Conservation (phyloP, 2,113 vertebrate species). For the Merops nubicus region DNA sequence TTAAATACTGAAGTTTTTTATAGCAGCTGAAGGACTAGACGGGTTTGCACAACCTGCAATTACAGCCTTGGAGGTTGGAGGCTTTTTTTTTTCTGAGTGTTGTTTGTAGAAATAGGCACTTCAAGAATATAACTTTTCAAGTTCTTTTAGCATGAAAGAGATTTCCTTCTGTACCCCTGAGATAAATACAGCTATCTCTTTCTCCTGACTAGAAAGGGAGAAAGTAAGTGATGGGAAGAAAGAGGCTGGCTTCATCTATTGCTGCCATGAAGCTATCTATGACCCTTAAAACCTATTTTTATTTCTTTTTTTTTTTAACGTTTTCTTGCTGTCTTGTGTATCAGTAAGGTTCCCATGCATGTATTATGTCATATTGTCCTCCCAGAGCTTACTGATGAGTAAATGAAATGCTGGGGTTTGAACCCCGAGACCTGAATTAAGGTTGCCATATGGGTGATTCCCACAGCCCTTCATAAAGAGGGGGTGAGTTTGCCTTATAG, state of each 20-base stretch:
- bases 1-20: background rate
- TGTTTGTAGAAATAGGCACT: background rate
- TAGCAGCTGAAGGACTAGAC: background rate
- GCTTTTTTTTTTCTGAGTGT: background rate
- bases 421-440: too few species aligned
- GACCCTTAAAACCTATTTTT: background rate
- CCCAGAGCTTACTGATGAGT: background rate
- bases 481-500: too few species aligned
- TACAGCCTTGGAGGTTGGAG: background rate
- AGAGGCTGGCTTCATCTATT: background rate
- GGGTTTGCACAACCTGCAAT: background rate
- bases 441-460: too few species aligned
- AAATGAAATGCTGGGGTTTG: too few species aligned
- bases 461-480: too few species aligned
- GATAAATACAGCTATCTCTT: background rate
- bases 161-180: background rate
- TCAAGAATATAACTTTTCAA: background rate
- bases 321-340: background rate
- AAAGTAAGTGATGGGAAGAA: background rate
- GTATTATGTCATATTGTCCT: background rate
- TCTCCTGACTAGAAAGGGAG: background rate
- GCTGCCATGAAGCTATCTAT: background rate
- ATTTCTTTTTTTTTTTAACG: background rate
- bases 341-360: background rate
- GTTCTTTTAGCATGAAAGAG: background rate